Evolutionary conservation across 2,113 vertebrate species (phyloP), one percentile per base, ranked within the genome.

Genomic region (Scopus umbretta): DNA sequence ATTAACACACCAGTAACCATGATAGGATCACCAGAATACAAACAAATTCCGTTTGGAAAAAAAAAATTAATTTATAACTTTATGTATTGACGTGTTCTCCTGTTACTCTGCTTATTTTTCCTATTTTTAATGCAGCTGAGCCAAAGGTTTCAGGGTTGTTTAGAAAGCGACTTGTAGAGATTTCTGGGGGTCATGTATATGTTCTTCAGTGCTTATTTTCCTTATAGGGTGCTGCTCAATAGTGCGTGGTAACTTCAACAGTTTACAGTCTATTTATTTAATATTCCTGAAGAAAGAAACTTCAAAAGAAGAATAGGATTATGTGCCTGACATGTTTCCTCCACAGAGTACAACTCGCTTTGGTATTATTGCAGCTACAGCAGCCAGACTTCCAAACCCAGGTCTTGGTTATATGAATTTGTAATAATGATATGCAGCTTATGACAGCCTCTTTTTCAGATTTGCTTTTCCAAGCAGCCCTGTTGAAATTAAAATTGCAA

Each of bases 231-330:
- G 63, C 36, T 70, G 85, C 43, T 91, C 68, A 95, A 68, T 68
- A 78, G 43, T 65, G 76, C 1, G 0, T 62, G 43, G 73, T 80
- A 90, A 66, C 58, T 94, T 88, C 82, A 92, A 67, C 80, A 90
- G 38, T 94, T 96, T 90, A 73, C 25, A 83, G 59, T 72, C 49
- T 89, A 92, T 97, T 97, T 97, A 92, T 95, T 97, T 97, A 96
- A 92, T 96, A 95, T 94, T 96, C 38, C 73, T 92, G 68, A 95
- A 34, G 47, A 93, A 91, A 92, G 85, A 96, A 96, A 93, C 93
- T 94, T 95, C 62, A 93, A 95, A 85, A 81, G 73, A 95, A 90
- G 93, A 91, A 91, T 45, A 95, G 73, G 53, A 89, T 91, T 97
- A 89, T 6, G 7, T 79, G 45, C 65, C 90, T 87, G 36, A 89